Evolutionary conservation across 1,140 invertebrate genomes (phyloP).

Genomic region (Papilio machaon): DNA sequence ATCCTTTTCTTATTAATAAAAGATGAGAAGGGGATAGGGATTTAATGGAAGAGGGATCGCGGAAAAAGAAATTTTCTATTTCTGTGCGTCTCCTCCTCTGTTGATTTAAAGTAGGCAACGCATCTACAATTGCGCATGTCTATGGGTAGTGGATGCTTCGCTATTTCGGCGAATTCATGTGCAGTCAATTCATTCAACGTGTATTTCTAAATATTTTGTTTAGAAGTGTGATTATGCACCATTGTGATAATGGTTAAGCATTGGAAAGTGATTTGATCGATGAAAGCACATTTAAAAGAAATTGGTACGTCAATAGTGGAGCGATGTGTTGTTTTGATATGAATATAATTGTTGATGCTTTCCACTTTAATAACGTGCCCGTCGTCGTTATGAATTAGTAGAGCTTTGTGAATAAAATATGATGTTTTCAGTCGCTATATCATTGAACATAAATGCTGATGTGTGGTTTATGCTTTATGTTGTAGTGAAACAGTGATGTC

Average conservation of each 20-base stretch:
- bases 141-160: too few relatives aligned
- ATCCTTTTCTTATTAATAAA: too few relatives aligned
- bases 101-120: too few relatives aligned
- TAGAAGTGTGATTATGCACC: background rate
- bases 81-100: too few relatives aligned
- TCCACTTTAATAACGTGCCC: slow-evolving; percentile 31
- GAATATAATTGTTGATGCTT: slow-evolving; percentile 36
- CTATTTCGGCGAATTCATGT: too few relatives aligned
- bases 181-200: too few relatives aligned
- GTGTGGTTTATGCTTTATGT: background rate
- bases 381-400: slow-evolving; percentile 30
- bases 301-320: slow-evolving; percentile 31
- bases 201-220: background rate
- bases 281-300: slow-evolving; percentile 27
- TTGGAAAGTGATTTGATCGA: slow-evolving; percentile 20
- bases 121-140: too few relatives aligned
- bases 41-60: too few relatives aligned
- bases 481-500: background rate
- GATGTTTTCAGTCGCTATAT: slow-evolving; percentile 1
- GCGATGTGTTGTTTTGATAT: slow-evolving; percentile 37
- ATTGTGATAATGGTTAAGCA: background rate
- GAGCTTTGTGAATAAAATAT: slow-evolving; percentile 31
- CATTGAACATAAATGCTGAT: slow-evolving; percentile 9
- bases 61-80: too few relatives aligned
- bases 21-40: too few relatives aligned